Evolutionary conservation across 2,888 invertebrate genomes (phyloP).

Genomic region (Rhingia rostrata): DNA sequence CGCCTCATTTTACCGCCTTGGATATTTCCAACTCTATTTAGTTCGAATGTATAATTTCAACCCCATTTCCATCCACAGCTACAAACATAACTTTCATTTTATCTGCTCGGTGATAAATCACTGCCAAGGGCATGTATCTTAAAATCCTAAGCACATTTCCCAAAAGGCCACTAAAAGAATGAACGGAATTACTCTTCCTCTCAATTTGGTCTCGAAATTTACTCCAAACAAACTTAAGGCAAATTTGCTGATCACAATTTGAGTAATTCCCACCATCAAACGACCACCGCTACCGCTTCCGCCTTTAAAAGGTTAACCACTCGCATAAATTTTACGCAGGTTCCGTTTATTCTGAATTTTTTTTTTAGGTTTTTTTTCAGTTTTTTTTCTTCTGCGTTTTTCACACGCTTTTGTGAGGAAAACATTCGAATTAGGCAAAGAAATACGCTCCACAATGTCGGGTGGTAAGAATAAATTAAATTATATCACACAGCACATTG

Average conservation of each 20-base stretch:
- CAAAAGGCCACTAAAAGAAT: too few species aligned
- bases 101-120: too few species aligned
- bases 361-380: not conserved
- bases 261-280: conserved; percentile 13
- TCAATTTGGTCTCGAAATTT: not conserved
- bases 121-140: too few species aligned
- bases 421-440: conserved; percentile 3
- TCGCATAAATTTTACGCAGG: conserved; percentile 32
- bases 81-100: too few species aligned
- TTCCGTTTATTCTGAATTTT: conserved; percentile 6
- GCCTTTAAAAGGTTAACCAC: conserved; percentile 16
- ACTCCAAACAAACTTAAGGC: not conserved
- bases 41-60: too few species aligned
- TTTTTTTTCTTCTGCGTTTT: conserved; percentile 2
- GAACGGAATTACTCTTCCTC: not conserved
- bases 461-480: conserved; percentile 23
- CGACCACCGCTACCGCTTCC: not conserved
- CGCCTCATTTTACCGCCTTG: too few species aligned
- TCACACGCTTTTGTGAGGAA: conserved; percentile 20
- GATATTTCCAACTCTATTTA: too few species aligned
- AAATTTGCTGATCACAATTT: conserved; percentile 30
- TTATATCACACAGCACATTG: conserved; percentile 9
- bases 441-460: not conserved
- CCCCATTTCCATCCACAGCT: too few species aligned
- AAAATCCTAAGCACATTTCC: too few species aligned